Evolutionary conservation across 1,140 invertebrate genomes (phyloP).

Genomic region (Brachystomella parvula): DNA sequence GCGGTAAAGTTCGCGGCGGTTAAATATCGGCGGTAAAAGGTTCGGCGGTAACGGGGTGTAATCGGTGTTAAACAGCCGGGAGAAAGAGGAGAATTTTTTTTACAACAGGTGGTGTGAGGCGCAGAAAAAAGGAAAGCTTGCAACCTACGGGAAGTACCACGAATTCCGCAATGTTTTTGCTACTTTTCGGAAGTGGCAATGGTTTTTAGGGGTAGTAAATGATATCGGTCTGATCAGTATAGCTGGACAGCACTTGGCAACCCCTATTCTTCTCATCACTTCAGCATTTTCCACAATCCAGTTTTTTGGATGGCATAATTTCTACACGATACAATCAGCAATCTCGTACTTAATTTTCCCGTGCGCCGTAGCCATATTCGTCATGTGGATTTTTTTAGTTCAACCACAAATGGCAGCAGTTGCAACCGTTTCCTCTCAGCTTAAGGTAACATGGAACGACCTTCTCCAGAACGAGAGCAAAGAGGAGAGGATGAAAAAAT

Average conservation of each 20-base stretch:
- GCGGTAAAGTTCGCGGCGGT: too few relatives aligned
- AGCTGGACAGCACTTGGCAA: background rate
- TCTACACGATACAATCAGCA: background rate
- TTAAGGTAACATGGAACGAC: background rate
- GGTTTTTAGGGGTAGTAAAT: too few relatives aligned
- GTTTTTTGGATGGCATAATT: background rate
- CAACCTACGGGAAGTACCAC: too few relatives aligned
- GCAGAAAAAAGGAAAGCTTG: too few relatives aligned
- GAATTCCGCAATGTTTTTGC: too few relatives aligned
- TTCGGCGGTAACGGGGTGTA: too few relatives aligned
- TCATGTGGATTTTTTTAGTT: background rate
- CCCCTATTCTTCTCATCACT: background rate
- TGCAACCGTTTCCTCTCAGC: background rate
- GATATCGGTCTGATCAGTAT: background rate
- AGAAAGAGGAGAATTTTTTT: too few relatives aligned
- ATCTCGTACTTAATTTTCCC: slow-evolving; percentile 5
- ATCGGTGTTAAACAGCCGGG: too few relatives aligned
- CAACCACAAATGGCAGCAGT: background rate
- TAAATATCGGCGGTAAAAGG: too few relatives aligned
- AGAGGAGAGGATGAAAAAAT: background rate
- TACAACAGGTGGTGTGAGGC: too few relatives aligned
- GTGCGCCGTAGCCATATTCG: background rate
- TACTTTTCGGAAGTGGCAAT: too few relatives aligned
- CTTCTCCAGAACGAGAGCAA: background rate
- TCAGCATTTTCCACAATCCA: background rate